Conservation (phyloP, 2,797 vertebrate genomes). For the Zalophus californianus region DNA sequence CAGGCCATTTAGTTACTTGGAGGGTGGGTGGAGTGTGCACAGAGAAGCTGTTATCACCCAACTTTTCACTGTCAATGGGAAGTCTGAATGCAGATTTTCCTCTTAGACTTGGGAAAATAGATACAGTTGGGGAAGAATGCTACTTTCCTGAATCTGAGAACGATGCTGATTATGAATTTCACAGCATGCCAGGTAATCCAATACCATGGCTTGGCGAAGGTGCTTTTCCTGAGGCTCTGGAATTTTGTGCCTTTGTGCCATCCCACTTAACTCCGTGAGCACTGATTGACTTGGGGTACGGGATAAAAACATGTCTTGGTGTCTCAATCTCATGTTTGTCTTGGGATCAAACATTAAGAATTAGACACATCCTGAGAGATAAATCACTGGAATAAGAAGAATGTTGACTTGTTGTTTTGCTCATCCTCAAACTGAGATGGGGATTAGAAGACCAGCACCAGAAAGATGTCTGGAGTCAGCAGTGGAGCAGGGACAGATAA, state of each 20-base stretch:
- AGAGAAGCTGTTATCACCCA: constrained; percentile 78
- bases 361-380: constrained; percentile 45
- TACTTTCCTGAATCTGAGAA: constrained; percentile 44
- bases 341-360: constrained; percentile 37
- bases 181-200: background rate
- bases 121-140: background rate
- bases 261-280: background rate
- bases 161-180: constrained; percentile 18
- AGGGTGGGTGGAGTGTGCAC: constrained; percentile 67
- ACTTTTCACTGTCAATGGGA: constrained; percentile 78
- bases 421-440: constrained; percentile 57
- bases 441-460: constrained; percentile 22
- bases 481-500: constrained; percentile 44
- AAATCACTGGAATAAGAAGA: constrained; percentile 54
- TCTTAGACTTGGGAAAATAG: constrained; percentile 44
- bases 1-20: constrained; percentile 79
- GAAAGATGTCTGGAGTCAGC: constrained; percentile 30
- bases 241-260: background rate
- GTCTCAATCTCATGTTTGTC: constrained; percentile 48
- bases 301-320: background rate
- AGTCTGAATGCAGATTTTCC: constrained; percentile 75
- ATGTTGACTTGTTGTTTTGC: constrained; percentile 60
- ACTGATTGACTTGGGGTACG: background rate
- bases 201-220: background rate
- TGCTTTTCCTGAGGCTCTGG: background rate